Conservation (phyloP, 1,140 invertebrate genomes). For the Caligus rogercresseyi region DNA sequence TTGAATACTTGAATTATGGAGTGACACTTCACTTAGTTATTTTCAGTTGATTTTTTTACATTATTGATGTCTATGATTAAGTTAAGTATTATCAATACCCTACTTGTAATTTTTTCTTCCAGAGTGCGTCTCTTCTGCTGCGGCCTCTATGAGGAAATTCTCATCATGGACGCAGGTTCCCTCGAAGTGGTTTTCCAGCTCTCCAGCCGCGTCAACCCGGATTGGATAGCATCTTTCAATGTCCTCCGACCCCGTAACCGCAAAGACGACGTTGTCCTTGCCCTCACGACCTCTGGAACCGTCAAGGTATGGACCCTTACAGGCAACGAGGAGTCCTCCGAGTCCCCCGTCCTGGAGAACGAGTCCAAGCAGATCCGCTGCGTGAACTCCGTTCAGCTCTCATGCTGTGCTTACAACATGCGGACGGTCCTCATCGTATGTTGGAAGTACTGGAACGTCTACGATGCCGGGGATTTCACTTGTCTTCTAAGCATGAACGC, state of each 20-base stretch:
- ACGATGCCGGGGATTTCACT: conserved; percentile 79
- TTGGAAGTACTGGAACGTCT: conserved; percentile 89
- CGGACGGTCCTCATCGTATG: conserved; percentile 89
- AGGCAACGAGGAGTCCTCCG: conserved; percentile 50
- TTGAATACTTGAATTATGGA: neutral
- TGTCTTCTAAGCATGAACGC: conserved; percentile 66
- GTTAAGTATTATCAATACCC: too few relatives aligned
- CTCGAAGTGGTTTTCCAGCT: conserved; percentile 78
- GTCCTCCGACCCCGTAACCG: conserved; percentile 61
- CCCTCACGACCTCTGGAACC: conserved; percentile 83
- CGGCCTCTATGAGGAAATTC: conserved; percentile 92
- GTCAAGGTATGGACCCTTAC: conserved; percentile 94
- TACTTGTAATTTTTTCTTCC: conserved; percentile 35
- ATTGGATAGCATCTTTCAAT: conserved; percentile 94
- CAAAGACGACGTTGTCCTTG: conserved; percentile 86
- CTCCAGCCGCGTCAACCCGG: conserved; percentile 85
- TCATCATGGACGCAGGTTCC: conserved; percentile 89
- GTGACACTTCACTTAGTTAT: neutral
- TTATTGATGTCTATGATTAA: conserved; percentile 22
- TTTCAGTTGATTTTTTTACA: neutral
- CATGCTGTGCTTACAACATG: conserved; percentile 86
- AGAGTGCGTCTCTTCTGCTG: conserved; percentile 73
- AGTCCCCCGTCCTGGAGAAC: conserved; percentile 77
- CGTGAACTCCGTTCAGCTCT: conserved; percentile 75
- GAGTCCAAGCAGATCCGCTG: conserved; percentile 93